These are phyloP conservation scores for Acrocephalus arundinaceus DNA, from an alignment of 2,113 vertebrate species.

Conservation along the genomic window DNA sequence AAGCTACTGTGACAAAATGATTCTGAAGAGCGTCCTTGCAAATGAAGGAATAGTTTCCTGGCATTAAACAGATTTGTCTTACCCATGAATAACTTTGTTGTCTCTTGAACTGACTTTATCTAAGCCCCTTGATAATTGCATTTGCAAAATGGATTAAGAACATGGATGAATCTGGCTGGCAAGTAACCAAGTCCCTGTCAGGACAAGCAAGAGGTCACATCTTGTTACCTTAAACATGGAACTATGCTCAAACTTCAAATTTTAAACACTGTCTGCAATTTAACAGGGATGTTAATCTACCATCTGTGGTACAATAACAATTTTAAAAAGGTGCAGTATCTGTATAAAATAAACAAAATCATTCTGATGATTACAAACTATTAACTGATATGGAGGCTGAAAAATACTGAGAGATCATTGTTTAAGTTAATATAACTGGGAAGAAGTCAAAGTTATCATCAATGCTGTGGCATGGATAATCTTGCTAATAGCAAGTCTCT, in stretches of 20 bases:
- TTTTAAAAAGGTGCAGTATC: background rate
- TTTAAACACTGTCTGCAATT: background rate
- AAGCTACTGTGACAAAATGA: background rate
- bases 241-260: background rate
- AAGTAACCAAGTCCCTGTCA: background rate
- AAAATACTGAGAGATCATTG: background rate
- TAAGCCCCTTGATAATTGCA: slow-evolving; percentile 44
- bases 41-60: background rate
- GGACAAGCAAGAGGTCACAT: background rate
- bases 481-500: background rate
- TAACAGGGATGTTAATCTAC: background rate
- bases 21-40: background rate
- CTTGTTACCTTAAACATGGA: background rate
- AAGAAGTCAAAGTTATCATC: background rate
- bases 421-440: background rate
- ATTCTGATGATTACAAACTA: background rate
- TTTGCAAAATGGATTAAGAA: slow-evolving; percentile 58
- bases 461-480: background rate
- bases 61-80: background rate
- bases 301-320: background rate
- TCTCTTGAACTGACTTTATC: slow-evolving; percentile 30
- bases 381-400: background rate
- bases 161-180: slow-evolving; percentile 25
- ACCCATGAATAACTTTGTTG: slow-evolving; percentile 9
- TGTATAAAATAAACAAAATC: background rate